Conservation (phyloP, 2,113 vertebrate species). For the Lepus europaeus region DNA sequence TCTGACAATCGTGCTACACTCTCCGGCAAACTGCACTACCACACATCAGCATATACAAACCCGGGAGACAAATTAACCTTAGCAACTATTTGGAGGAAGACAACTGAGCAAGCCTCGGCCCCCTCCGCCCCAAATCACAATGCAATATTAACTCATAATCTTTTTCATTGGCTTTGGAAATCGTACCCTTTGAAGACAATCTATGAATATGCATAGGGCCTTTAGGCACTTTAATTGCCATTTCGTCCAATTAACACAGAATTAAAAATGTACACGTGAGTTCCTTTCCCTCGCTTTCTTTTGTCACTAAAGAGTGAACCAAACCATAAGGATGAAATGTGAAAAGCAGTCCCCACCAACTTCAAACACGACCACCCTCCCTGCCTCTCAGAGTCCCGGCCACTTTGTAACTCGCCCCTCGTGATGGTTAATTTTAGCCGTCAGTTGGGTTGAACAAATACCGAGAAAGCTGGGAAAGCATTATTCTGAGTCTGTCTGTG, state of each 20-base stretch:
- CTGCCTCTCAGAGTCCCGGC: background rate
- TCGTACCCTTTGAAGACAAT: conserved; percentile 69
- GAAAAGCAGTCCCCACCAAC: background rate
- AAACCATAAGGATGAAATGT: background rate
- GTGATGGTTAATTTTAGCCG: no score
- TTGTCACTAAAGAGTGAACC: background rate
- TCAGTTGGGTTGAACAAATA: no score
- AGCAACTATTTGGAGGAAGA: conserved; percentile 38
- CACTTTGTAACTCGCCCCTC: background rate
- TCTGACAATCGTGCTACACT: background rate
- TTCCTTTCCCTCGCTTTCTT: conserved; percentile 23
- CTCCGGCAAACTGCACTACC: background rate
- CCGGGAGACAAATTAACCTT: conserved; percentile 51
- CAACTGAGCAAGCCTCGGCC: background rate
- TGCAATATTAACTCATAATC: conserved; percentile 61
- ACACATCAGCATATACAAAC: background rate
- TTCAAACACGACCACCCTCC: background rate
- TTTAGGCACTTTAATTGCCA: conserved; percentile 51
- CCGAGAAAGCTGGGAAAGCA: no score
- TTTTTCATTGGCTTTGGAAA: conserved; percentile 66
- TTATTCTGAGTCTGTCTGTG: no score
- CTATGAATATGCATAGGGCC: conserved; percentile 55
- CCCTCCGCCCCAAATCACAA: conserved; percentile 49
- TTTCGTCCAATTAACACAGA: conserved; percentile 61
- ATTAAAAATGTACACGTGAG: conserved; percentile 64